A percentile compares a stretch with the other conserved stretches of the same genome.
phyloP scores from a whole-genome alignment of 2,888 invertebrate species.

The Cartodere bifasciata region DNA sequence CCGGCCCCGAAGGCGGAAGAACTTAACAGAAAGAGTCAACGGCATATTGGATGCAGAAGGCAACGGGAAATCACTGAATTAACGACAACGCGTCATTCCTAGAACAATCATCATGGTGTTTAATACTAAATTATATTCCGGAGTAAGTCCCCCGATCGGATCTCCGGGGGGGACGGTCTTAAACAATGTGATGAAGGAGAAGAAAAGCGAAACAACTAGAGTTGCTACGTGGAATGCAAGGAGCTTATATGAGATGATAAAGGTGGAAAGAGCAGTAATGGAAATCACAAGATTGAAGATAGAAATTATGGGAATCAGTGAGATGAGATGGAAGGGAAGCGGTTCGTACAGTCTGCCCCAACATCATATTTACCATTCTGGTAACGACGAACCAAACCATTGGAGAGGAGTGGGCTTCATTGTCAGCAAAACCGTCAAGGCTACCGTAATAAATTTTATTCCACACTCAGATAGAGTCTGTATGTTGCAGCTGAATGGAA shows the following conservation, averaged over 20 bases:
- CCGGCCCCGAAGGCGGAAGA: slow-evolving; percentile 1
- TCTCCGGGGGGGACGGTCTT: too few species aligned
- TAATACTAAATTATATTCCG: background rate
- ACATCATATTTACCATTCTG: slow-evolving; percentile 8
- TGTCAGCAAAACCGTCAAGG: slow-evolving; percentile 5
- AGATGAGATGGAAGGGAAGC: background rate
- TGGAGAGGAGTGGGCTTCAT: slow-evolving; percentile 6
- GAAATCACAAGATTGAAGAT: too few species aligned
- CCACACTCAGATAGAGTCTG: slow-evolving; percentile 5
- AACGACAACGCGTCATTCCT: too few species aligned
- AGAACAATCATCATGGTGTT: slow-evolving; percentile 5
- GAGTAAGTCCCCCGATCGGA: too few species aligned
- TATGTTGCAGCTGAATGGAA: slow-evolving; percentile 7
- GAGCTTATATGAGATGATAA: too few species aligned
- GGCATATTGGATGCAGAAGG: too few species aligned
- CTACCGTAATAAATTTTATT: slow-evolving; percentile 4
- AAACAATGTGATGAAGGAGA: too few species aligned
- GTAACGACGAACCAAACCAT: slow-evolving; percentile 3
- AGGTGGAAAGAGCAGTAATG: too few species aligned
- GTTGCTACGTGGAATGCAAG: too few species aligned
- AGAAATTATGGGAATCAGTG: background rate
- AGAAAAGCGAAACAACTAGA: too few species aligned
- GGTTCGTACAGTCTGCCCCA: too few species aligned
- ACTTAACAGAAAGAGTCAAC: background rate
- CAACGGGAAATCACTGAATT: too few species aligned